phyloP scores from a whole-genome alignment of 2,888 invertebrate species.

The Monopis laevigella region DNA sequence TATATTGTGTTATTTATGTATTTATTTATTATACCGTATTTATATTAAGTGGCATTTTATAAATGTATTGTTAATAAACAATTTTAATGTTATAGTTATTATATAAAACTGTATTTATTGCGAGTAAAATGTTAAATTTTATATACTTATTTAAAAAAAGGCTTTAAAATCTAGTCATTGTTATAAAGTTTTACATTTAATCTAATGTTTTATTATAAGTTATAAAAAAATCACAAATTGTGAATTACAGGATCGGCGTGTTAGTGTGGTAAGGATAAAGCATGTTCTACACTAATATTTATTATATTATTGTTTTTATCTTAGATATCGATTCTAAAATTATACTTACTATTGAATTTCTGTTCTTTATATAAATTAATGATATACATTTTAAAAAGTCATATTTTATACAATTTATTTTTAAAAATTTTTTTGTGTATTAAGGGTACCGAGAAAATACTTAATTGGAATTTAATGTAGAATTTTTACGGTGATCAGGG shows the following conservation, averaged over 20 bases:
- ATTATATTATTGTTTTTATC: conserved; percentile 7
- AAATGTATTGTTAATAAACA: too few species aligned
- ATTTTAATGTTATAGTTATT: not conserved
- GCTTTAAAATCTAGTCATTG: too few species aligned
- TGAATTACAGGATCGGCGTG: conserved; percentile 51
- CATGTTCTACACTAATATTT: conserved; percentile 30
- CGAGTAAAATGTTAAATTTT: too few species aligned
- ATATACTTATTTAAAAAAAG: too few species aligned
- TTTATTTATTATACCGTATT: too few species aligned
- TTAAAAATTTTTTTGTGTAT: conserved; percentile 9
- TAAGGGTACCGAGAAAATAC: not conserved
- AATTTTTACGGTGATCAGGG: conserved; percentile 37
- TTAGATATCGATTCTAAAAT: not conserved
- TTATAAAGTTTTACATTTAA: too few species aligned
- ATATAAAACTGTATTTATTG: too few species aligned
- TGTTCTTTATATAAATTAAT: not conserved
- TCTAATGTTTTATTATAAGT: too few species aligned
- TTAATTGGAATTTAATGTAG: not conserved
- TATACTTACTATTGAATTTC: not conserved
- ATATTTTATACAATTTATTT: too few species aligned
- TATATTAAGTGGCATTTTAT: too few species aligned
- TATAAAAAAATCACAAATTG: conserved; percentile 31
- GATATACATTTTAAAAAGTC: too few species aligned
- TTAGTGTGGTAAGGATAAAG: conserved; percentile 58
- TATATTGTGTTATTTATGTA: too few species aligned